Base-by-base conservation (phyloP, 2,113 vertebrate species). In the Ceuthmochares aereus region DNA sequence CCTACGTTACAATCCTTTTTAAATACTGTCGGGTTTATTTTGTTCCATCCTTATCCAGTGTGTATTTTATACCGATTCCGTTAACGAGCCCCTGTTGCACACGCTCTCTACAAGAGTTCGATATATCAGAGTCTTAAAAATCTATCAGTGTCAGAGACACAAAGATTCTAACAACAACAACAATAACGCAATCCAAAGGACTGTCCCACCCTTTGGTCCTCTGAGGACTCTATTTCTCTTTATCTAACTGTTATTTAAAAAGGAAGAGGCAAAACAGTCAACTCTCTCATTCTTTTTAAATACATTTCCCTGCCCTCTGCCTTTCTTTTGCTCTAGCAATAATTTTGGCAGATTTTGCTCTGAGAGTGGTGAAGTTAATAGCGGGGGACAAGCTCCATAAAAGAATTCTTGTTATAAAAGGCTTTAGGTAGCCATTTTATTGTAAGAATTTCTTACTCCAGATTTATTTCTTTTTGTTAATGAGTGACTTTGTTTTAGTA, bases 341-440 rank as follows among this genome's bases (percentile, higher is more conserved):
- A 95, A 86, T 94, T 87, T 96, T 91, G 89, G 89, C 68, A 96
- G 91, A 90, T 96, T 94, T 79, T 81, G 77, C 76, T 94, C 29
- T 62, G 22, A 47, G 73, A 90, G 55, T 14, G 8, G 74, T 68
- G 92, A 96, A 92, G n/a, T 79, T 87, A 94, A 93, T 85, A 92
- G 87, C 0, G 84, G 69, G 93, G 74, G 77, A 84, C 96, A 91
- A 91, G 92, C 89, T 92, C 68, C 96, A 86, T 89, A 93, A 95
- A 95, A 90, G 81, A 95, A 96, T 95, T 85, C 70, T 87, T 96
- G 87, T 95, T 94, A 85, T 83, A 96, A 95, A 96, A 97, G 96
- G 87, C 93, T 94, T 63, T 73, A 67, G 43, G 79, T 93, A 96
- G 90, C 87, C 94, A 96, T 96, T 96, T 96, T 92, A 96, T 85